Evolutionary conservation across 2,113 vertebrate species (phyloP).

Genomic region (Carollia perspicillata): DNA sequence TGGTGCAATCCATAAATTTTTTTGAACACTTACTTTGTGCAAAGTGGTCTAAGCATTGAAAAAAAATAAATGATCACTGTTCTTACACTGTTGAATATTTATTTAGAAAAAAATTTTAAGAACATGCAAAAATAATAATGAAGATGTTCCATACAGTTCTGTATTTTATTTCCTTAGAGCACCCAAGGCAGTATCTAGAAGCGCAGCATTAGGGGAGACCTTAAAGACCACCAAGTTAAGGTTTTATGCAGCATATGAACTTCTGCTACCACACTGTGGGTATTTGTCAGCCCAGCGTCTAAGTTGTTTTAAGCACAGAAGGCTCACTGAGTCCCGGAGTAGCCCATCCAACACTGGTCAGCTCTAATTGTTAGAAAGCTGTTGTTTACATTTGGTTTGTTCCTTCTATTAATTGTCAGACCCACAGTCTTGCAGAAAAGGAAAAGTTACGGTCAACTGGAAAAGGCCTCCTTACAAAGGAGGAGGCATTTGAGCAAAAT

Average conservation of each 20-base stretch:
- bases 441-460: not conserved
- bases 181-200: not conserved
- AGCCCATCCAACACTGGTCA: not conserved
- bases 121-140: not conserved
- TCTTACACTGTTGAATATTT: not conserved
- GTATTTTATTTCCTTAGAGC: not conserved
- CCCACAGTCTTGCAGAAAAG: not conserved
- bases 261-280: not conserved
- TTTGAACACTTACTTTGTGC: not conserved
- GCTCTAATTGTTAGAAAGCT: not conserved
- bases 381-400: not conserved
- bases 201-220: not conserved
- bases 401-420: not conserved
- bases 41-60: not conserved
- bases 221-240: not conserved
- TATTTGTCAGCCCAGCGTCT: not conserved
- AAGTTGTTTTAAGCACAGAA: not conserved
- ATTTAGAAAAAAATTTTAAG: not conserved
- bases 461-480: not conserved
- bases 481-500: not conserved
- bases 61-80: not conserved
- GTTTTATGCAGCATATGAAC: not conserved
- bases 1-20: not conserved
- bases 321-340: not conserved
- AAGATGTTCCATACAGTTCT: not conserved